Evolutionary conservation across 2,113 vertebrate genomes (phyloP), one percentile per base, ranked within the genome.

Genomic region (Picathartes gymnocephalus): DNA sequence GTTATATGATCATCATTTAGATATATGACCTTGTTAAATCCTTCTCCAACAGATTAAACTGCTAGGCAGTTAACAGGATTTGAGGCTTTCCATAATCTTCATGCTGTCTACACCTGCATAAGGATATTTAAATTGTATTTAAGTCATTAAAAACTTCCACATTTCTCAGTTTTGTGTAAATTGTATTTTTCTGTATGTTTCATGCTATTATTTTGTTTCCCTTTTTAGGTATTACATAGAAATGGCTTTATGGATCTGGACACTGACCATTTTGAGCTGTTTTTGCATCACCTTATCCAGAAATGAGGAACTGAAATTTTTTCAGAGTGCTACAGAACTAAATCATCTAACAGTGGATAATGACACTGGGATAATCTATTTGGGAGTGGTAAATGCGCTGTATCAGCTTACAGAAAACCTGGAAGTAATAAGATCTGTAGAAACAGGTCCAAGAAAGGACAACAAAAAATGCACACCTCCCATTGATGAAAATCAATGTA

Each of bases 381-480:
- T 99, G 64, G 99, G 99, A 30, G 98, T 99, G 0, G 98, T 99
- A 88, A 99, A 99, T 74, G n/a, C 56, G 6, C 96, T 99, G 15
- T 97, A 98, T 97, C 99, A 99, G 95, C 98, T 99, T 92, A 96
- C 93, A 58, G 64, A 97, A 1, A 86, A 97, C 58, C 97, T 99
- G 40, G 44, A 50, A 19, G 22, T 92, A 37, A 97, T 98, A 78
- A 95, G 88, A 24, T 90, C 31, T 61, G 71, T 47, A 25, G 54
- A 24, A 90, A 98, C 98, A 6, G 98, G 99, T 64, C 99, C 99
- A 1, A 93, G 81, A 27, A 92, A 95, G 50, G 99, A 99, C 98
- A 98, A 98, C 95, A 98, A 98, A 53, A 97, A 92, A 45, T 99
- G 99, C 97, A 99, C 99, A 4, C 99, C 99, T 6, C 99, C 99